Evolutionary conservation across 2,797 vertebrate genomes (phyloP).

Genomic region (Nyctibius grandis): DNA sequence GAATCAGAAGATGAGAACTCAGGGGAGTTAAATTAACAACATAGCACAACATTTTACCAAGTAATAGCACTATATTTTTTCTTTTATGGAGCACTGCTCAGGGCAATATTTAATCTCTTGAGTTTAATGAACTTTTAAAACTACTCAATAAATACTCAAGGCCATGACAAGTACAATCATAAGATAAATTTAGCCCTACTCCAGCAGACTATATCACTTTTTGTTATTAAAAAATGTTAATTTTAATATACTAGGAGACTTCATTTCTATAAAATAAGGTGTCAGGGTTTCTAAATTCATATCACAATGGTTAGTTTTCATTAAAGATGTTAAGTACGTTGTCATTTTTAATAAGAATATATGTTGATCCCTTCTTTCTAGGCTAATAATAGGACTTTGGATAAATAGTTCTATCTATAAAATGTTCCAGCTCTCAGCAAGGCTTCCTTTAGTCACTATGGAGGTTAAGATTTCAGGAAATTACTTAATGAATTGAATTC

Average conservation of each 20-base stretch:
- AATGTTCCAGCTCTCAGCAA: conserved; percentile 36
- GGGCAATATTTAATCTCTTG: conserved; percentile 76
- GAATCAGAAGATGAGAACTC: conserved; percentile 70
- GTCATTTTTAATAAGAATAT: conserved; percentile 64
- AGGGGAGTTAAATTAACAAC: conserved; percentile 74
- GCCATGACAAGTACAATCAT: conserved; percentile 69
- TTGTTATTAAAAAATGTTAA: conserved; percentile 76
- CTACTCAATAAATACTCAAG: conserved; percentile 76
- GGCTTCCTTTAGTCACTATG: not conserved
- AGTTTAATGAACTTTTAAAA: conserved; percentile 83
- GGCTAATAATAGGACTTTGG: conserved; percentile 52
- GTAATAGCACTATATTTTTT: conserved; percentile 74
- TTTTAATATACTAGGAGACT: conserved; percentile 70
- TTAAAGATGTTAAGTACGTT: conserved; percentile 55
- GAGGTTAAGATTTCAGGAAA: not conserved
- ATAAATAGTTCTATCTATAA: conserved; percentile 40
- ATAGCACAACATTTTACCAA: conserved; percentile 74
- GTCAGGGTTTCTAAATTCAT: conserved; percentile 19
- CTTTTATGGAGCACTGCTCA: conserved; percentile 72
- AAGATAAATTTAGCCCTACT: conserved; percentile 69
- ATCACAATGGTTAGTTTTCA: conserved; percentile 43
- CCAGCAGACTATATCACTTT: conserved; percentile 66
- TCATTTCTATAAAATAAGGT: conserved; percentile 67
- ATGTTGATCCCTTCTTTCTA: not conserved
- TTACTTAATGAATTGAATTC: conserved; percentile 28